These are phyloP conservation scores for Dendropsophus ebraccatus DNA, from an alignment of 2,113 vertebrate genomes.

Conservation along the genomic window DNA sequence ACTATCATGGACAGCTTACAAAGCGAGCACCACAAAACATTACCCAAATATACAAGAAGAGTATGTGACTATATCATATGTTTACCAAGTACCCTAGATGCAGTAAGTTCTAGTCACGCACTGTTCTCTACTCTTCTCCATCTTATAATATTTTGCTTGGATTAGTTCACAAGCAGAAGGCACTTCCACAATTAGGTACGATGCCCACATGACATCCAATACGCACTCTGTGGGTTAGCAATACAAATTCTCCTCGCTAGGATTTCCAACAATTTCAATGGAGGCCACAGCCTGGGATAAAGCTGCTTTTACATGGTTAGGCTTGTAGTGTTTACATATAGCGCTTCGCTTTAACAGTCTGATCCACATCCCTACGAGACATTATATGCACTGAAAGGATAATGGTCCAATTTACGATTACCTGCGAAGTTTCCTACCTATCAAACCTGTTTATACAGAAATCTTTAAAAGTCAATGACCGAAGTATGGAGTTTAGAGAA, in stretches of 20 bases:
- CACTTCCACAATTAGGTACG: not conserved
- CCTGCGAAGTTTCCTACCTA: not conserved
- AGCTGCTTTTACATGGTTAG: not conserved
- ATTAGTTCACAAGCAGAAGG: not conserved
- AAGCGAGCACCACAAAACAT: too few species aligned
- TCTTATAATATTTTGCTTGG: not conserved
- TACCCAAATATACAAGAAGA: too few species aligned
- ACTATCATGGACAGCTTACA: too few species aligned
- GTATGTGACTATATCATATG: not conserved
- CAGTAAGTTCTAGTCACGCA: not conserved
- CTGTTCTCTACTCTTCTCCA: not conserved
- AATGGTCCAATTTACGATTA: not conserved
- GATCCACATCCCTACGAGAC: not conserved
- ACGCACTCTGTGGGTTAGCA: not conserved
- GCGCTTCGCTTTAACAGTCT: too few species aligned
- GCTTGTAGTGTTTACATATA: not conserved
- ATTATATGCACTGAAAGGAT: not conserved
- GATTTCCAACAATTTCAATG: not conserved
- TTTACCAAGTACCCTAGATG: not conserved
- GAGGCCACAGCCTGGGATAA: not conserved
- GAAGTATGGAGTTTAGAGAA: not conserved
- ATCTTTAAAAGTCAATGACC: not conserved
- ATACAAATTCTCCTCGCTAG: not conserved
- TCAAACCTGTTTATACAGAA: not conserved
- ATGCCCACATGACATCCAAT: not conserved